Evolutionary conservation across 2,888 invertebrate genomes (phyloP).

Genomic region (Petrolisthes cinctipes): DNA sequence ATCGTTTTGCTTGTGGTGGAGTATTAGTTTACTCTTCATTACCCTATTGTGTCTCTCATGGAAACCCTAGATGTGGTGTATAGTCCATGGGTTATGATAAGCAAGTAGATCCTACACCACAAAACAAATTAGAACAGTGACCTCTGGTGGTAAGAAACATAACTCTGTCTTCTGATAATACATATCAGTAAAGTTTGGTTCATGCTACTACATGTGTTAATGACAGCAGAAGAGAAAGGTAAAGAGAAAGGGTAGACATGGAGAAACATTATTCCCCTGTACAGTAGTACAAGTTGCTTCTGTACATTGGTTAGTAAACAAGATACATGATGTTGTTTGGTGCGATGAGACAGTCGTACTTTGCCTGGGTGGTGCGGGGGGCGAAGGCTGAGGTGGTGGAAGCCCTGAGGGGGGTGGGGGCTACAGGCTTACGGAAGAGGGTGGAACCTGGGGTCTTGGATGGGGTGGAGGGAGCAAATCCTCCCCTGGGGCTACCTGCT

Average conservation of each 20-base stretch:
- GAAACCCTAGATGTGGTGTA: too few relatives aligned
- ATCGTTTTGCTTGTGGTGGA: too few relatives aligned
- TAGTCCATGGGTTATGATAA: too few relatives aligned
- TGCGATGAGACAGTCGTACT: slow-evolving; percentile 38
- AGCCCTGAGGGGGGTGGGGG: slow-evolving; percentile 53
- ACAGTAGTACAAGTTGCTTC: not conserved
- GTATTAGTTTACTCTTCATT: too few relatives aligned
- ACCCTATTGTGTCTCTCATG: too few relatives aligned
- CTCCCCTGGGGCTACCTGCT: slow-evolving; percentile 24
- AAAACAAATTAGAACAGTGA: too few relatives aligned
- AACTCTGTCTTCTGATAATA: too few relatives aligned
- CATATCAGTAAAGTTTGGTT: too few relatives aligned
- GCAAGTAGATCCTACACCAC: too few relatives aligned
- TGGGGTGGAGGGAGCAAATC: slow-evolving; percentile 15
- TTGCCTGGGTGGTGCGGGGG: slow-evolving; percentile 54
- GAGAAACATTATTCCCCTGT: not conserved
- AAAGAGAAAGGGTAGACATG: not conserved
- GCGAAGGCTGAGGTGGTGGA: slow-evolving; percentile 35
- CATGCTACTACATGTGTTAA: too few relatives aligned
- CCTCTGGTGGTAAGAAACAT: too few relatives aligned
- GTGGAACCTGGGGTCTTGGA: slow-evolving; percentile 28
- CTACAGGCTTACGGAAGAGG: slow-evolving; percentile 58
- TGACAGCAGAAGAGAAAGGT: too few relatives aligned
- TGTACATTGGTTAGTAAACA: slow-evolving; percentile 1
- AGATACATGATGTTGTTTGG: not conserved